phyloP scores from a whole-genome alignment of 2,797 vertebrate species.

The Vespertilio murinus region DNA sequence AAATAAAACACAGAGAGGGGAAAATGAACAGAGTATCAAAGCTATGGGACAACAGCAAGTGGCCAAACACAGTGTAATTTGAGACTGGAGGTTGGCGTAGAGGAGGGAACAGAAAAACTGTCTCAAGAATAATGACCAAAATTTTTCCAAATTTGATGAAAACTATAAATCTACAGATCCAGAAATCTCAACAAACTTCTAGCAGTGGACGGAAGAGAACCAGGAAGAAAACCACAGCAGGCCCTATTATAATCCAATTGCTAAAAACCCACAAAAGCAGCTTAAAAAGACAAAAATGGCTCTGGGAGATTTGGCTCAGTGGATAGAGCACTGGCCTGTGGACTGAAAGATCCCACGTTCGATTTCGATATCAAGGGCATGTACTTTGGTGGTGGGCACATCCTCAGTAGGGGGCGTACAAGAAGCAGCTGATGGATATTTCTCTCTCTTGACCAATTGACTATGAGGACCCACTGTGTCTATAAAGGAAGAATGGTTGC shows the following conservation, averaged over 20 bases:
- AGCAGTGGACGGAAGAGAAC: not conserved
- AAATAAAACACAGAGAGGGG: not conserved
- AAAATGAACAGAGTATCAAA: no score
- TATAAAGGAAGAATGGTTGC: no score
- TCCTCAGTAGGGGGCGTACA: no score
- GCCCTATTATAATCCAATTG: not conserved
- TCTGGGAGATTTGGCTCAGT: no score
- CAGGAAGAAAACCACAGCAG: not conserved
- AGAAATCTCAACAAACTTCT: not conserved
- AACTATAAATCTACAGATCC: not conserved
- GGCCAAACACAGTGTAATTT: fast-evolving
- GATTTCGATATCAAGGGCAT: no score
- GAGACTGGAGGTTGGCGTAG: fast-evolving
- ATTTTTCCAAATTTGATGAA: not conserved
- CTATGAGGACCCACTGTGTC: no score
- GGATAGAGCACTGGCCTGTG: no score
- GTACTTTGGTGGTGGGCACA: no score
- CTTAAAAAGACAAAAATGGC: not conserved
- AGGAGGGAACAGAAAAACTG: not conserved
- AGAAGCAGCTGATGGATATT: no score
- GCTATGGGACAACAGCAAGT: no score
- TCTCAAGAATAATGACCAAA: not conserved
- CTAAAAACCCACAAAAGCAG: not conserved
- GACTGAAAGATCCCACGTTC: no score
- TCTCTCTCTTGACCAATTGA: no score